Evolutionary conservation across 2,888 invertebrate genomes (phyloP), one percentile per base, ranked within the genome.

Genomic region (Dione vanillae): DNA sequence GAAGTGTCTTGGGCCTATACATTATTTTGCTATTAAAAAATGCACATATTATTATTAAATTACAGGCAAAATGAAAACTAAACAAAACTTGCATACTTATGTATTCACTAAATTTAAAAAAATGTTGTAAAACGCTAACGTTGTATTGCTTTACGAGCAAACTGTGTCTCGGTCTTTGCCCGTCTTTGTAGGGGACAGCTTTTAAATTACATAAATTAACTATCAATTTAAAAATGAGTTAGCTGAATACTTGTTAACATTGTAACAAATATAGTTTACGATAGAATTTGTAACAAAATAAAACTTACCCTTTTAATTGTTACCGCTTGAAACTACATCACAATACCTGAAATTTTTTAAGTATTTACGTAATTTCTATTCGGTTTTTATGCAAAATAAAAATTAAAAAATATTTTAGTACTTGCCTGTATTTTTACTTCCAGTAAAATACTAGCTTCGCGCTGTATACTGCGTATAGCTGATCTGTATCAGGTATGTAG

Each of bases 161-260:
- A 35, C 47, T 49, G 35, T 37, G 11, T 49, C 62, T 62, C 62
- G 16, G 49, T 62, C 62, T 62, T 19, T 62, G 62, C 27, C n/a
- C 20, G 16, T 62, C 49, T 37, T 35, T 62, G 47, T 49, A 37
- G 12, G 35, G n/a, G 62, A 62, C 62, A 62, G 62, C 62, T 62
- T 62, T 62, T 49, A 62, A 61, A 62, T 62, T 62, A 49, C 37
- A 62, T 62, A 62, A 62, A 62, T 62, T 62, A 62, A 16, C 62
- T 47, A 49, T 35, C 62, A 62, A 16, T 62, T 62, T 49, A 37
- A 14, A 62, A 62, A 62, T 62, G 5, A 62, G 47, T 62, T 49
- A 49, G 12, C 16, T 27, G 10, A 19, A 37, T 35, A 37, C 62
- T 62, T 62, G 11, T 37, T 62, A 47, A 45, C n/a, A 1, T 47